These are phyloP conservation scores for Griposia aprilina DNA, from an alignment of 2,888 invertebrate genomes.

Conservation along the genomic window DNA sequence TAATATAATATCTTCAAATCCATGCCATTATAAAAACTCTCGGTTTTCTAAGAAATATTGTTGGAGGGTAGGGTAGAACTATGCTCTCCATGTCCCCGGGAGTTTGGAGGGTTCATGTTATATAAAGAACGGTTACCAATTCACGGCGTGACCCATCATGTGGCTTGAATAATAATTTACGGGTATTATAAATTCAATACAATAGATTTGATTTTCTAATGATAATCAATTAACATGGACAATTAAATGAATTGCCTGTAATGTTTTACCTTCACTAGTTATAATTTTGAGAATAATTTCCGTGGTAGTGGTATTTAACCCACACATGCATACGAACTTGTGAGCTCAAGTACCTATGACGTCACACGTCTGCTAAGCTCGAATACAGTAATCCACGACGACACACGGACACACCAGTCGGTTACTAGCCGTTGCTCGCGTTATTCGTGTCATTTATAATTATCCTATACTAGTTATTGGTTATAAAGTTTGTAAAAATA, in stretches of 20 bases:
- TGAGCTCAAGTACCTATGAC: no score
- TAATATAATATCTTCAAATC: neutral
- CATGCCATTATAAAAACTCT: neutral
- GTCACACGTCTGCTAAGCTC: no score
- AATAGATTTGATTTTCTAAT: neutral
- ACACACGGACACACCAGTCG: no score
- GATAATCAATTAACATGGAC: constrained; percentile 9
- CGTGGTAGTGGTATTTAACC: no score
- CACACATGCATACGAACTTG: no score
- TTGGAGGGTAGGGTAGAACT: neutral
- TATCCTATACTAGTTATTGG: no score
- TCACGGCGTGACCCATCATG: neutral
- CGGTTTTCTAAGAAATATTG: neutral
- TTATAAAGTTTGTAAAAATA: no score
- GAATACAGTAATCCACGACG: no score
- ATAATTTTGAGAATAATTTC: constrained; percentile 2
- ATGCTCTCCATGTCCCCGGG: neutral
- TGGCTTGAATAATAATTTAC: neutral
- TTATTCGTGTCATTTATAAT: no score
- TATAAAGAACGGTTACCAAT: neutral
- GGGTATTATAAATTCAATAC: neutral
- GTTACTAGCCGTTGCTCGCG: no score
- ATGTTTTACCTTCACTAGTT: neutral
- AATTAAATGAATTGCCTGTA: neutral
- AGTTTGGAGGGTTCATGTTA: neutral